Evolutionary conservation across 2,797 vertebrate species (phyloP).

Genomic region (Tapera naevia): DNA sequence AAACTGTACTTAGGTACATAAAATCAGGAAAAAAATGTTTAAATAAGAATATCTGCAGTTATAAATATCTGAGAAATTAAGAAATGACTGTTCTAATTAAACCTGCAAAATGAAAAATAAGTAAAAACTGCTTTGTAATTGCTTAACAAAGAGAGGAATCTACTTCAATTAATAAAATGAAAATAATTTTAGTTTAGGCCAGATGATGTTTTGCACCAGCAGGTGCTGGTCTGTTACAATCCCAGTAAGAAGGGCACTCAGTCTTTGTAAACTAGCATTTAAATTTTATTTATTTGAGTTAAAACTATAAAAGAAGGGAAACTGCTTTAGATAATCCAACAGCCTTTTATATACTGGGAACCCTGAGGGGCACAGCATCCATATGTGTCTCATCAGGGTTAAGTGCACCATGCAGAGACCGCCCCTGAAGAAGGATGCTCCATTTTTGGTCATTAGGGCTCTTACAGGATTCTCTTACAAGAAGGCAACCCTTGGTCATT

Average conservation of each 20-base stretch:
- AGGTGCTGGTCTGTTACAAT: background rate
- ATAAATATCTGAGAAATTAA: background rate
- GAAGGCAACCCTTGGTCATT: background rate
- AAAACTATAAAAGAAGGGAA: background rate
- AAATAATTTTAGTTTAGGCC: background rate
- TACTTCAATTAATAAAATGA: background rate
- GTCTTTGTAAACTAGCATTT: background rate
- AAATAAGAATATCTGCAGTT: background rate
- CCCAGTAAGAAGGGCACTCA: background rate
- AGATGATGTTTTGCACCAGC: background rate
- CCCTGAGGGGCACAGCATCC: fast-evolving
- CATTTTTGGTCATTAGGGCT: background rate
- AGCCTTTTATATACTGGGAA: background rate
- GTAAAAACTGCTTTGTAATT: background rate
- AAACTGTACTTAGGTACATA: background rate
- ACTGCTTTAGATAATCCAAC: background rate
- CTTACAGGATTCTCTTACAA: background rate
- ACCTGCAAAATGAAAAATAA: background rate
- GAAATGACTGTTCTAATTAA: background rate
- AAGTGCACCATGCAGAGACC: fast-evolving
- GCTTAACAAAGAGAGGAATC: background rate
- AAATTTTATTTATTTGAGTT: background rate
- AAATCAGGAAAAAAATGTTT: background rate
- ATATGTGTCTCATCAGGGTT: no score
- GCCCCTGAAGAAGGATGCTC: background rate